Percentiles rank a stretch among this genome's conserved stretches.
Evolutionary conservation across 2,113 vertebrate species (phyloP).

Genomic region (Dicrurus megarhynchus): DNA sequence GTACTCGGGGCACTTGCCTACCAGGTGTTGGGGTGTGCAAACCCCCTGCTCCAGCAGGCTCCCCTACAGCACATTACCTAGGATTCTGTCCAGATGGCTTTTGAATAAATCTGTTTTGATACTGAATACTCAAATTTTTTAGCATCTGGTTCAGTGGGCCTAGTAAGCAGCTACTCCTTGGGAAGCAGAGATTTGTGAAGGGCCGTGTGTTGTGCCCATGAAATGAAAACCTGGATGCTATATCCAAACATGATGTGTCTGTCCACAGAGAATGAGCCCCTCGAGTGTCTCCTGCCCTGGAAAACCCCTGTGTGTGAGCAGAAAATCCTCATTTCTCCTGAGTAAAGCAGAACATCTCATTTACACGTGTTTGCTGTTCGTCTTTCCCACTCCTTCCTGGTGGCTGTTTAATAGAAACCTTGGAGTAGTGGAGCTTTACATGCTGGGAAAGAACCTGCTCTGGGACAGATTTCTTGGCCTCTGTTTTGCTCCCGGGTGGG

Average conservation of each 20-base stretch:
- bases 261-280: neutral
- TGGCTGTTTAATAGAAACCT: neutral
- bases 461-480: neutral
- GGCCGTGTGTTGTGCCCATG: fast-evolving
- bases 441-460: neutral
- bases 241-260: neutral
- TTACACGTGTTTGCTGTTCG: neutral
- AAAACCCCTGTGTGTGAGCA: neutral
- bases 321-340: neutral
- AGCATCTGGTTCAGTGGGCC: neutral
- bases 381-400: neutral
- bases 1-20: fast-evolving
- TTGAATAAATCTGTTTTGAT: neutral
- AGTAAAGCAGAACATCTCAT: neutral
- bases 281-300: fast-evolving
- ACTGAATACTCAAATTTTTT: neutral
- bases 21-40: neutral
- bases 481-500: fast-evolving
- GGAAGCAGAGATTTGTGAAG: neutral
- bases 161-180: neutral
- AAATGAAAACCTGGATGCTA: neutral
- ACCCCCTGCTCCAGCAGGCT: neutral
- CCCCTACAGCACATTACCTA: neutral
- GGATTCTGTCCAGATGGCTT: neutral
- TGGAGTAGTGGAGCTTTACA: neutral